A percentile compares a stretch with the other conserved stretches of the same genome.
phyloP scores from a whole-genome alignment of 2,888 invertebrate species.

The Dinocampus coccinellae region DNA sequence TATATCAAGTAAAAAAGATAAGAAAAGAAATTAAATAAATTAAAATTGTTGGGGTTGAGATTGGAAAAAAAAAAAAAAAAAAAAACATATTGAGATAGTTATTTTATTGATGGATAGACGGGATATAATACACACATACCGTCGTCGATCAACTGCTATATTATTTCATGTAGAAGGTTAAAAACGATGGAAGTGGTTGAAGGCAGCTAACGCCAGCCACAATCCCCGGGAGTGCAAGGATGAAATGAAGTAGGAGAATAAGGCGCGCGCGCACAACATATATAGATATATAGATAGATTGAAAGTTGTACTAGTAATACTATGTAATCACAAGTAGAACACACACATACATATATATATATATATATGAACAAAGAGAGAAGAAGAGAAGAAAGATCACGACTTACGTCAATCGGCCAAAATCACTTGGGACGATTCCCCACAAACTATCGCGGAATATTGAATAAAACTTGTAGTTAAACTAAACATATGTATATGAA shows the following conservation, averaged over 20 bases:
- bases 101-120: not conserved
- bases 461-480: not conserved
- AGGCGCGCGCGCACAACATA: slow-evolving; percentile 17
- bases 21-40: not conserved
- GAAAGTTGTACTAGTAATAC: not conserved
- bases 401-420: not conserved
- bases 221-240: slow-evolving; percentile 19
- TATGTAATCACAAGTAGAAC: too few relatives aligned
- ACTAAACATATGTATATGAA: not conserved
- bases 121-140: not conserved
- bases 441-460: not conserved
- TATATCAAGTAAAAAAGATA: not conserved
- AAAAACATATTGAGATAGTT: not conserved
- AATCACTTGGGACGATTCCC: slow-evolving; percentile 1
- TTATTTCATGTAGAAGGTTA: not conserved
- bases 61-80: too few relatives aligned
- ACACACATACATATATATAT: not conserved
- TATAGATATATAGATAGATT: not conserved
- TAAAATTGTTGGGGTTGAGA: too few relatives aligned
- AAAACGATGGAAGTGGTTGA: not conserved
- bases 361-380: not conserved
- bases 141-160: not conserved
- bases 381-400: not conserved
- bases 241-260: not conserved
- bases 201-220: not conserved